Base-by-base conservation (phyloP, 2,797 vertebrate genomes). In the Gobio occitaniae region DNA sequence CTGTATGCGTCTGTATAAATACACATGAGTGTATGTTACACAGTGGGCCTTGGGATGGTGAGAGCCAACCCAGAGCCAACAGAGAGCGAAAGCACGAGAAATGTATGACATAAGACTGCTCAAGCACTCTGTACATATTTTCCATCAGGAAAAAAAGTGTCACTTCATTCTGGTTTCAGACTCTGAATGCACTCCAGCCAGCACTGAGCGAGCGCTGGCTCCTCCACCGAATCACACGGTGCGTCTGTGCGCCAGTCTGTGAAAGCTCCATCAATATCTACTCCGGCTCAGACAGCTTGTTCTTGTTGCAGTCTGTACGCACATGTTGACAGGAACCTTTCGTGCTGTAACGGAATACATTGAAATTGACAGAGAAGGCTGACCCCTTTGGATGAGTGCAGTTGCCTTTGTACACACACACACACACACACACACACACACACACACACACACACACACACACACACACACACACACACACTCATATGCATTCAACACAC, bases 301-400 rank as follows among this genome's bases (percentile, higher is more conserved):
- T 91, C 87, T 90, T 81, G 85, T 87, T 82, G 81, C 70, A 77
- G 81, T 84, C 47, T 69, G 80, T 68, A 3, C 12, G 38, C 54
- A 90, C 83, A 86, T 89, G 86, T 77, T 89, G 87, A 92, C 89
- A 92, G 90, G 84, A 84, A 25, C 16, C 90, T 91, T 91, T 87
- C 17, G 83, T 71, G 75, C 48, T 86, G 80, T 77, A 84, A 87
- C 84, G 71, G 83, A 86, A 71, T 83, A 85, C 80, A 90, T 86
- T 87, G 74, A 86, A 84, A 87, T 87, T 70, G 84, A 91, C 86
- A 48, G 84, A 69, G 72, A 32, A 86, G 76, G 59, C 6, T 88
- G 86, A 90, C 89, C 77, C 56, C 59, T 63, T 21, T 6, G 16
- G 66, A 36, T 16, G 38, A 63, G 38, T 56, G 44, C 3, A 44